phyloP scores from a whole-genome alignment of 2,888 invertebrate species.

The Lochmaea crataegi region DNA sequence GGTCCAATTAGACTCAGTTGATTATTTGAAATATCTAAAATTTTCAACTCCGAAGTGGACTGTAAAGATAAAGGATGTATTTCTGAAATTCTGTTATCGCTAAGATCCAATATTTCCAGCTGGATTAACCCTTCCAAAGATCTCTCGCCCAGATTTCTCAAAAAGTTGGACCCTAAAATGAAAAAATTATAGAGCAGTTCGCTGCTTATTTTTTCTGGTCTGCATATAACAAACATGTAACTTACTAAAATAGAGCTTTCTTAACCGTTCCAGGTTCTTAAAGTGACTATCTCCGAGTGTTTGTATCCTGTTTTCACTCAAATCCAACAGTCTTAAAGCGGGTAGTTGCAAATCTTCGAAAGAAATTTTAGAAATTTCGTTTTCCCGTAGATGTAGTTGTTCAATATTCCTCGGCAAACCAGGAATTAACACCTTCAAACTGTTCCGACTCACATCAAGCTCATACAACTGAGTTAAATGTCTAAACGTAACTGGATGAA shows the following conservation, averaged over 20 bases:
- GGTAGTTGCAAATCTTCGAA: constrained; percentile 80
- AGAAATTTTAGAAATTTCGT: constrained; percentile 74
- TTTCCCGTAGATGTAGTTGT: constrained; percentile 77
- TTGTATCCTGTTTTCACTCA: constrained; percentile 80
- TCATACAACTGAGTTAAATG: constrained; percentile 81
- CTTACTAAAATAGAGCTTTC: constrained; percentile 77
- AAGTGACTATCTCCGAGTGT: constrained; percentile 75
- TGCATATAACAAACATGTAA: not conserved
- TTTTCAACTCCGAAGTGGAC: constrained; percentile 73
- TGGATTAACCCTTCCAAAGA: constrained; percentile 77
- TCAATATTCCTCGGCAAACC: constrained; percentile 83
- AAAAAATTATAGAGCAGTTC: not conserved
- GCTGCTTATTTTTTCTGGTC: no score
- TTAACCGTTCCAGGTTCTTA: constrained; percentile 74
- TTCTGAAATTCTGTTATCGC: constrained; percentile 78
- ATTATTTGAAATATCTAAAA: constrained; percentile 82
- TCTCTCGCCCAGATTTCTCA: constrained; percentile 76
- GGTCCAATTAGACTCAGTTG: constrained; percentile 78
- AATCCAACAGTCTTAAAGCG: constrained; percentile 77
- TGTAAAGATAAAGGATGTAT: constrained; percentile 75
- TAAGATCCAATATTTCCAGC: constrained; percentile 80
- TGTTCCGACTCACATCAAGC: constrained; percentile 80
- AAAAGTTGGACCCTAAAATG: constrained; percentile 75
- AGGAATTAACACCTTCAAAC: constrained; percentile 79
- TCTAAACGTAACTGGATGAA: constrained; percentile 82